These are phyloP conservation scores for Leuctra nigra DNA, from an alignment of 2,888 invertebrate species.

Conservation along the genomic window DNA sequence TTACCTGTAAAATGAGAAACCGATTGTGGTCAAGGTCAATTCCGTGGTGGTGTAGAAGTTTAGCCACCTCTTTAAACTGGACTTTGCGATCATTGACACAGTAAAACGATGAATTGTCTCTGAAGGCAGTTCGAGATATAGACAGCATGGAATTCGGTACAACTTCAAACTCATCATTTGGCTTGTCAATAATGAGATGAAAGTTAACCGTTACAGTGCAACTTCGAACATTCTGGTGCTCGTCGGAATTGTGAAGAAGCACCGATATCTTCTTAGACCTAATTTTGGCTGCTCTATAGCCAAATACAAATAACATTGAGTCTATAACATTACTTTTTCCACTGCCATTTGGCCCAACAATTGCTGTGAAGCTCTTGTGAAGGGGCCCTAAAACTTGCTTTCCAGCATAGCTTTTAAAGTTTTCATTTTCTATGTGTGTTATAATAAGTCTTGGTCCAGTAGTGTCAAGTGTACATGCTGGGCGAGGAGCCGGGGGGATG, in stretches of 20 bases:
- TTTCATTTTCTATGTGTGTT: slow-evolving; percentile 79
- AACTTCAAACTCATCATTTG: slow-evolving; percentile 66
- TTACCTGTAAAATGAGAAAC: slow-evolving; percentile 92
- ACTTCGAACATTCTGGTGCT: slow-evolving; percentile 61
- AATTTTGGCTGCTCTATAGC: slow-evolving; percentile 91
- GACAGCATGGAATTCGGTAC: slow-evolving; percentile 73
- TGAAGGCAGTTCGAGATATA: slow-evolving; percentile 79
- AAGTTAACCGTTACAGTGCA: slow-evolving; percentile 91
- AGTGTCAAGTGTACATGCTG: slow-evolving; percentile 61
- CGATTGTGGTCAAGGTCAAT: slow-evolving; percentile 96
- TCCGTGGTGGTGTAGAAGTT: slow-evolving; percentile 67
- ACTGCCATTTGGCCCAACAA: slow-evolving; percentile 97
- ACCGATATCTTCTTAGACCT: slow-evolving; percentile 92
- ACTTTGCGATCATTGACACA: slow-evolving; percentile 64
- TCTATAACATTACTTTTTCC: slow-evolving; percentile 99
- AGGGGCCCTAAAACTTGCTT: slow-evolving; percentile 83
- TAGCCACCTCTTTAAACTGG: slow-evolving; percentile 82
- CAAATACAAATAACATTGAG: slow-evolving; percentile 98
- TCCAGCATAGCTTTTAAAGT: slow-evolving; percentile 96
- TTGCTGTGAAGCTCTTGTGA: slow-evolving; percentile 94
- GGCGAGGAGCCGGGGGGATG: slow-evolving; percentile 57
- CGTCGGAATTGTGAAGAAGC: slow-evolving; percentile 85
- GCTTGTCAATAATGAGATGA: slow-evolving; percentile 69
- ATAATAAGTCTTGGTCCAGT: slow-evolving; percentile 85
- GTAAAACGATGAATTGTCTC: slow-evolving; percentile 74